Evolutionary conservation across 2,888 invertebrate species (phyloP).

Genomic region (Polydrusus tereticollis): DNA sequence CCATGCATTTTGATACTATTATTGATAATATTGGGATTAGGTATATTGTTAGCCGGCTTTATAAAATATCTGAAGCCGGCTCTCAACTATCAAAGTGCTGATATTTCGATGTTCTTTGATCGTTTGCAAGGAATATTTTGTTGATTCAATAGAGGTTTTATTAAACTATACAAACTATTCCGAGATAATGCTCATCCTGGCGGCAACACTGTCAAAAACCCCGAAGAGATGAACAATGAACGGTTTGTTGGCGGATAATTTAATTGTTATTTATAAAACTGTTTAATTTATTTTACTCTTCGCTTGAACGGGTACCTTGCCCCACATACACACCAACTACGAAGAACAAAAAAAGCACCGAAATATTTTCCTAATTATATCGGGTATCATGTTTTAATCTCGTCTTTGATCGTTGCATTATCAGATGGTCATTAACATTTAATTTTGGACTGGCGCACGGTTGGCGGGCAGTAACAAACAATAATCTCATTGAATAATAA

Average conservation of each 20-base stretch:
- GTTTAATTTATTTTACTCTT: conserved; percentile 23
- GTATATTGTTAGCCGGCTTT: too few relatives aligned
- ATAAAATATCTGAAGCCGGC: too few relatives aligned
- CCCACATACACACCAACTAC: conserved; percentile 26
- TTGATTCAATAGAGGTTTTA: too few relatives aligned
- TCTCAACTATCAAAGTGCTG: too few relatives aligned
- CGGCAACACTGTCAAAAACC: too few relatives aligned
- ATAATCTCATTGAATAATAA: conserved; percentile 43
- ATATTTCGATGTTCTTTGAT: too few relatives aligned
- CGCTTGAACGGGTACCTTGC: conserved; percentile 32
- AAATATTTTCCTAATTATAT: conserved; percentile 42
- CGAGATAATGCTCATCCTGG: too few relatives aligned
- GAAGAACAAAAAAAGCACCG: conserved; percentile 36
- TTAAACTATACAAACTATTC: too few relatives aligned
- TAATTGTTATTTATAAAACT: neutral
- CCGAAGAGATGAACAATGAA: conserved; percentile 16
- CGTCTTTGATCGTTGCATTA: conserved; percentile 32
- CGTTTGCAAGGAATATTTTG: too few relatives aligned
- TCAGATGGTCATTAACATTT: conserved; percentile 49
- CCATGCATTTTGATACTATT: too few relatives aligned
- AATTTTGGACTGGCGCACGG: conserved; percentile 38
- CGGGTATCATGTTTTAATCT: conserved; percentile 39
- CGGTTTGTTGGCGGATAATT: neutral
- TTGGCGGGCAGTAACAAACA: conserved; percentile 47
- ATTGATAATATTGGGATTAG: too few relatives aligned